Evolutionary conservation across 2,797 vertebrate genomes (phyloP), one percentile per base, ranked within the genome.

Genomic region (Etheostoma nigrum): DNA sequence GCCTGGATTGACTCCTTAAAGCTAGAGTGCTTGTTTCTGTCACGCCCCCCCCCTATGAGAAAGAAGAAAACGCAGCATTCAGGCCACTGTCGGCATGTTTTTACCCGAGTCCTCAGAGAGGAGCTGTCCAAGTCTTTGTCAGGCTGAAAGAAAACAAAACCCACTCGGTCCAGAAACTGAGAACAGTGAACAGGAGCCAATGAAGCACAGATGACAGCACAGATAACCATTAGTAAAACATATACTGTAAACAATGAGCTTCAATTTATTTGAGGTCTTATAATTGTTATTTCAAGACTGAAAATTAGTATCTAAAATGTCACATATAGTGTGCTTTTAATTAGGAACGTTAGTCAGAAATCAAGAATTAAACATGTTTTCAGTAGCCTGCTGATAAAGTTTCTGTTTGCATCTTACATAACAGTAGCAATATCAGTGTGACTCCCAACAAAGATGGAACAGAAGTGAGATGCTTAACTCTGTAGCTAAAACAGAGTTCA

Each of bases 121-220:
- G 65, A 64, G 68, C 61, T 65, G 69, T 84, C 74, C 81, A 84
- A 80, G 63, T 83, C 79, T 63, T 61, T 67, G 74, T 79, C 73
- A 76, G 78, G 45, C 59, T 68, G 59, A 84, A 75, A 60, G 78
- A 82, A 88, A 85, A 87, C 67, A 73, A 87, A 87, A 76, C 77
- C 2, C 23, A 49, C 66, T 67, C 60, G 5, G 45, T 52, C 57
- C 67, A 77, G 49, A 60, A 78, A 30, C 30, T 30, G 30, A 30
- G 30, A 30, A 59, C 19, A 14, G 62, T 16, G 59, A 67, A 59
- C 67, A 15, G 53, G 42, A 66, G 53, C 55, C 72, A 74, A 15
- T 10, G 25, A 53, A 4, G 18, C 70, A 47, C 67, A 42, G 67
- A 71, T 61, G 67, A 54, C 30, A 21, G 7, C 7, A 33, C 33